These are phyloP conservation scores for Achlya flavicornis DNA, from an alignment of 2,888 invertebrate genomes.

Conservation along the genomic window DNA sequence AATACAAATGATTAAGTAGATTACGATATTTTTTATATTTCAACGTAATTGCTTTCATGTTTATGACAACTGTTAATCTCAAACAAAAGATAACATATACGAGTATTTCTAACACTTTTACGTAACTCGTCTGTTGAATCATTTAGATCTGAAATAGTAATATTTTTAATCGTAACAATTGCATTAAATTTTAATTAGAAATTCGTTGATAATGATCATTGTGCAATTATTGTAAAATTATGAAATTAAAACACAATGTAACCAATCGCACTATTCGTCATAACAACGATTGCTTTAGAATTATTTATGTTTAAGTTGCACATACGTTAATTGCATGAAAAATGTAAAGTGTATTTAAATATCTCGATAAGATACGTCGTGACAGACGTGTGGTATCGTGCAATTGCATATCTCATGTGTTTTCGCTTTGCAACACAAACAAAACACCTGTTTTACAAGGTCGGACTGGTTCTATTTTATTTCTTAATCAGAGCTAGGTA, in stretches of 20 bases:
- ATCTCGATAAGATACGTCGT: conserved; percentile 30
- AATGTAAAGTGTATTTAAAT: conserved; percentile 3
- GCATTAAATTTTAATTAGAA: conserved; percentile 22
- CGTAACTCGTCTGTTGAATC: neutral
- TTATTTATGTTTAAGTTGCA: neutral
- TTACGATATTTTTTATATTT: too few relatives aligned
- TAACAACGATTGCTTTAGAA: conserved; percentile 23
- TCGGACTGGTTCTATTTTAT: conserved; percentile 7
- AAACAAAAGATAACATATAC: conserved; percentile 2
- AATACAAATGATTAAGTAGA: too few relatives aligned
- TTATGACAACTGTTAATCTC: neutral
- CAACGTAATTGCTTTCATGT: too few relatives aligned
- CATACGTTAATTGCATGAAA: conserved; percentile 9
- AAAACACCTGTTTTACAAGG: conserved; percentile 45
- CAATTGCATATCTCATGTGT: conserved; percentile 27
- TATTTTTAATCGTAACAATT: conserved; percentile 3
- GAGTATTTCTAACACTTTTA: neutral
- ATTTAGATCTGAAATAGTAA: neutral
- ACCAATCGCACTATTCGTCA: conserved; percentile 27
- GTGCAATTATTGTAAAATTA: conserved; percentile 35
- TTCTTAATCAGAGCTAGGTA: neutral
- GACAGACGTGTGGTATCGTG: conserved; percentile 46
- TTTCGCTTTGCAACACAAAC: conserved; percentile 43
- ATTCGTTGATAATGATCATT: conserved; percentile 24
- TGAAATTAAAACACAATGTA: conserved; percentile 22